phyloP scores from a whole-genome alignment of 1,140 invertebrate species.

The Trachymyrmex cornetzi region DNA sequence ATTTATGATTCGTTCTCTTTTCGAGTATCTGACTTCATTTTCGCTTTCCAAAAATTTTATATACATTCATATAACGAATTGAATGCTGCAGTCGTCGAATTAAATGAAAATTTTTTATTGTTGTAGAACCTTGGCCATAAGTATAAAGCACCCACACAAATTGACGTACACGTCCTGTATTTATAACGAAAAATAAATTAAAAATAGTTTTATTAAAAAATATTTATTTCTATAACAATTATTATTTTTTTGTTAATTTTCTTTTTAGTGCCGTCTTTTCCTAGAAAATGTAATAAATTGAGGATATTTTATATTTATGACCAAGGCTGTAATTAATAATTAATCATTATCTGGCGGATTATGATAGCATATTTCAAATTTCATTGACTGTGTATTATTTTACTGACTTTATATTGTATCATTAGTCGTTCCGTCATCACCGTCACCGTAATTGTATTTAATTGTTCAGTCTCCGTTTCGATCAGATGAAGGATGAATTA shows the following conservation, averaged over 20 bases:
- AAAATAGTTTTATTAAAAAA: too few species aligned
- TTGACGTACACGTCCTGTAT: too few species aligned
- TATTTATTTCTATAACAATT: too few species aligned
- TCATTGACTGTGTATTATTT: constrained; percentile 5
- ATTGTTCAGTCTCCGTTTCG: constrained; percentile 65
- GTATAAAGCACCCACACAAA: too few species aligned
- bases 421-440: constrained; percentile 54
- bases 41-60: not conserved
- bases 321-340: constrained; percentile 6
- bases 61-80: not conserved
- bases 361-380: not conserved
- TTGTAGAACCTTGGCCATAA: too few species aligned
- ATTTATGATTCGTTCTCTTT: not conserved
- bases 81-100: constrained; percentile 21
- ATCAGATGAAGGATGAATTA: constrained; percentile 65
- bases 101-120: not conserved
- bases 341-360: not conserved
- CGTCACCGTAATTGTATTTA: constrained; percentile 69
- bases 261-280: too few species aligned
- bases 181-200: too few species aligned
- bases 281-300: too few species aligned
- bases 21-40: not conserved
- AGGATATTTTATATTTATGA: too few species aligned
- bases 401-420: constrained; percentile 63
- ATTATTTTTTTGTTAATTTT: too few species aligned